Evolutionary conservation across 2,797 vertebrate genomes (phyloP).

Genomic region (Neosilurus mollespiculum): DNA sequence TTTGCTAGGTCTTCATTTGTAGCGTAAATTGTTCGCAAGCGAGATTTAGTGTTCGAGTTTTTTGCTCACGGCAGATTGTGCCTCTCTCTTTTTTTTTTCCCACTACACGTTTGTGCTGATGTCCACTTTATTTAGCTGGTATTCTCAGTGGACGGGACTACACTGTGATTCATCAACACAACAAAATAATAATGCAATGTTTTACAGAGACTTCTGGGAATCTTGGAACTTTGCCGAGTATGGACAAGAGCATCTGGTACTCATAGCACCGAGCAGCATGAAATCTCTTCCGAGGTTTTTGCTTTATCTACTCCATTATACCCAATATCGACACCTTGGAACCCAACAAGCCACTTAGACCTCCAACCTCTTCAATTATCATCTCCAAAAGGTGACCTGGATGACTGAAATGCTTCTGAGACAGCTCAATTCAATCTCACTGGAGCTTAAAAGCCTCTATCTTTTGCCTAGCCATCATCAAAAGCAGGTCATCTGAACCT

Average conservation of each 20-base stretch:
- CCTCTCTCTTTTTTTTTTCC: slow-evolving; percentile 24
- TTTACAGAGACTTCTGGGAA: slow-evolving; percentile 16
- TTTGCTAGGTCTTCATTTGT: slow-evolving; percentile 20
- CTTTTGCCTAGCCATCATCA: neutral
- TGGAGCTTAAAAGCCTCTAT: slow-evolving; percentile 21
- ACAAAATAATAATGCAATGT: slow-evolving; percentile 62
- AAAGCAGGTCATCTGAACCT: neutral
- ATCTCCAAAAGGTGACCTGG: slow-evolving; percentile 13
- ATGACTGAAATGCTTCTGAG: slow-evolving; percentile 20
- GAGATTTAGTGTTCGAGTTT: slow-evolving; percentile 24
- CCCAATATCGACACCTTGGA: neutral
- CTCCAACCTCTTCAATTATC: slow-evolving; percentile 32
- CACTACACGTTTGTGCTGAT: slow-evolving; percentile 20
- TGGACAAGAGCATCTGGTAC: neutral
- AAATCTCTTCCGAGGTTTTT: slow-evolving; percentile 51
- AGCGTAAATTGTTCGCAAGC: slow-evolving; percentile 35
- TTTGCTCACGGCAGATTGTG: slow-evolving; percentile 6
- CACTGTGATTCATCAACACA: slow-evolving; percentile 65
- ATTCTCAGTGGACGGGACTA: slow-evolving; percentile 60
- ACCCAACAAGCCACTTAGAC: neutral
- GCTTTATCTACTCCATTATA: neutral
- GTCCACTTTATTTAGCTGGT: slow-evolving; percentile 35
- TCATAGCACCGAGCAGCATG: neutral
- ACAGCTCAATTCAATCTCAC: slow-evolving; percentile 4
- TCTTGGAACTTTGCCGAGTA: slow-evolving; percentile 13